Evolutionary conservation across 2,113 vertebrate genomes (phyloP), one percentile per base, ranked within the genome.

Genomic region (Propithecus coquereli): DNA sequence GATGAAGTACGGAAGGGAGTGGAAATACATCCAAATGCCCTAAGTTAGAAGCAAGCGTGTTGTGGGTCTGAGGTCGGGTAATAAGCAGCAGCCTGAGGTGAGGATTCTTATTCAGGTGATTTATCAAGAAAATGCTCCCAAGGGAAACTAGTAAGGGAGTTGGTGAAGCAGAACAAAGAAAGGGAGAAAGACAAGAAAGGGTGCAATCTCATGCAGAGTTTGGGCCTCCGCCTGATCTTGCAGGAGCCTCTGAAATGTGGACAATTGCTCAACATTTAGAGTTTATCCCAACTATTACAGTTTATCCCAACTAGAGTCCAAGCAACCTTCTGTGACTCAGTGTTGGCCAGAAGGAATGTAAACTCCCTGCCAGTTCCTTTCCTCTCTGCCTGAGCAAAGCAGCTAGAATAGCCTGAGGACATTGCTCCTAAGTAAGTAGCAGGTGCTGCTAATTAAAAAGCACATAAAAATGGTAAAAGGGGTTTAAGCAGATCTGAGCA

Each of bases 191-290:
- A 57, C 63, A 52, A 76, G 73, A 85, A 65, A 71, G 80, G 23
- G 25, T 50, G 13, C 45, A 57, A 66, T 68, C 6, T 7, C 86
- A 45, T 54, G 32, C 23, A 32, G 63, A 93, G 23, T 61, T n/a
- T 45, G 32, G 73, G 40, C 59, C 61, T 79, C 80, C 8, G 71
- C 50, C 16, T 16, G 70, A 84, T 22, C 52, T 47, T 84, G 43
- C 79, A 84, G 71, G 91, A n/a, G 71, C 43, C n/a, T 80, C 73
- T 93, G 91, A 71, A 96, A 90, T 93, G 71, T 52, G 71, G 23
- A 79, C 71, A 25, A 43, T 45, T 63, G 8, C 63, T 85, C 80
- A 63, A 80, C 63, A 23, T 85, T 85, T 63, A 93, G 20, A 90
- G 30, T 85, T 85, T 63, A 79, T 80, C 63, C 14, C 43, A 23